A percentile compares a stretch with the other conserved stretches of the same genome.
These are phyloP conservation scores for Menidia beryllina DNA, from an alignment of 2,113 vertebrate genomes.

Conservation along the genomic window DNA sequence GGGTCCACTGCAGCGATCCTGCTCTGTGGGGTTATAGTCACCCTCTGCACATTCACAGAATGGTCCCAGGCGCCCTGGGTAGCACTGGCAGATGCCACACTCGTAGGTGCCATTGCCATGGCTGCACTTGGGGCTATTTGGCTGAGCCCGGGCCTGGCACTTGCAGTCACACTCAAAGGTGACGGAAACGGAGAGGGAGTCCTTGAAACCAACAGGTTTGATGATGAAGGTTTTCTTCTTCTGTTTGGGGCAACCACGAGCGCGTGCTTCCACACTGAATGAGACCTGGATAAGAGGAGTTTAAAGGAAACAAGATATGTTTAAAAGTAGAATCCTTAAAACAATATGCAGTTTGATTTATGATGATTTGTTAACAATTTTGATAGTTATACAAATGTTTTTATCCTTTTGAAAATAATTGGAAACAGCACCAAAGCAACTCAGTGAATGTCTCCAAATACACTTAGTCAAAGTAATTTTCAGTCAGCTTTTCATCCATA, in stretches of 20 bases:
- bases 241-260: conserved; percentile 88
- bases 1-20: conserved; percentile 89
- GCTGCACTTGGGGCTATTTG: conserved; percentile 84
- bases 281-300: conserved; percentile 84
- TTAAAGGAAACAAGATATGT: neutral
- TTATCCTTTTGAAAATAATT: conserved; percentile 16
- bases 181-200: conserved; percentile 87
- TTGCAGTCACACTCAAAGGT: conserved; percentile 89
- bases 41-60: conserved; percentile 94
- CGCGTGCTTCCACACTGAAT: conserved; percentile 93
- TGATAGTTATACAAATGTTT: too few species aligned
- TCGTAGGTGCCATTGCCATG: conserved; percentile 91
- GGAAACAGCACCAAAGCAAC: conserved; percentile 32
- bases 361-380: neutral
- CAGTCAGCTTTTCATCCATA: conserved; percentile 55
- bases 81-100: conserved; percentile 93
- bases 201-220: conserved; percentile 96
- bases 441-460: conserved; percentile 48
- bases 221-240: conserved; percentile 91
- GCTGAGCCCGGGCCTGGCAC: conserved; percentile 84
- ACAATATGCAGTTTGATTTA: neutral
- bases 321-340: neutral
- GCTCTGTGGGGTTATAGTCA: conserved; percentile 87
- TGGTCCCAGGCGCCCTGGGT: conserved; percentile 88
- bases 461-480: conserved; percentile 58